Percentiles rank a stretch among this genome's conserved stretches.
Evolutionary conservation across 2,797 vertebrate genomes (phyloP).

Genomic region (Remorina albescens): DNA sequence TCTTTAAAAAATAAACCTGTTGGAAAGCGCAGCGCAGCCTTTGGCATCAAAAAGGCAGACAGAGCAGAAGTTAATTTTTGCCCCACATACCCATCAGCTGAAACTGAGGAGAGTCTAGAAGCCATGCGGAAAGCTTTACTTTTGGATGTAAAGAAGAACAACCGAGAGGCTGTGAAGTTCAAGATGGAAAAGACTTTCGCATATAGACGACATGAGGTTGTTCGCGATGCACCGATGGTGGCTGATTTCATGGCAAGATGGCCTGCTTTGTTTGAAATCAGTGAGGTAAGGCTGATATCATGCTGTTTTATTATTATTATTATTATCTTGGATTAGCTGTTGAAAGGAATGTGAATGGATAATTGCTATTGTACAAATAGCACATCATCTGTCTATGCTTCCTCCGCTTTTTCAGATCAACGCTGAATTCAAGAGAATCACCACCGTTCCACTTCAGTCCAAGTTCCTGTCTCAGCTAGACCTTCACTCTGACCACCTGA

Average conservation of each 20-base stretch:
- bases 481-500: conserved; percentile 10
- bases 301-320: conserved; percentile 7
- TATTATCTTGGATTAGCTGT: conserved; percentile 14
- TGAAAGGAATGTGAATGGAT: conserved; percentile 7
- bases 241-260: conserved; percentile 32
- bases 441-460: conserved; percentile 41
- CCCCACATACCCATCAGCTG: conserved; percentile 41
- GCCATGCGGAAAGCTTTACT: conserved; percentile 27
- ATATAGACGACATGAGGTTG: conserved; percentile 33
- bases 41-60: too few species aligned
- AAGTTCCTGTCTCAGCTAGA: conserved; percentile 50
- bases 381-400: conserved; percentile 14
- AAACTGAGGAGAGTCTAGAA: conserved; percentile 49
- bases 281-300: conserved; percentile 26
- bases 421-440: conserved; percentile 51
- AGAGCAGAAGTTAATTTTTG: too few species aligned
- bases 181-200: conserved; percentile 50
- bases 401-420: conserved; percentile 35
- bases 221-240: conserved; percentile 36
- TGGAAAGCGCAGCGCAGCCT: too few species aligned
- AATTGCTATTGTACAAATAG: neutral
- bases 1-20: too few species aligned
- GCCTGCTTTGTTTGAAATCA: conserved; percentile 46
- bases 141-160: conserved; percentile 26
- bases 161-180: conserved; percentile 36